phyloP scores from a whole-genome alignment of 2,797 vertebrate species.

The Cyclopterus lumpus region DNA sequence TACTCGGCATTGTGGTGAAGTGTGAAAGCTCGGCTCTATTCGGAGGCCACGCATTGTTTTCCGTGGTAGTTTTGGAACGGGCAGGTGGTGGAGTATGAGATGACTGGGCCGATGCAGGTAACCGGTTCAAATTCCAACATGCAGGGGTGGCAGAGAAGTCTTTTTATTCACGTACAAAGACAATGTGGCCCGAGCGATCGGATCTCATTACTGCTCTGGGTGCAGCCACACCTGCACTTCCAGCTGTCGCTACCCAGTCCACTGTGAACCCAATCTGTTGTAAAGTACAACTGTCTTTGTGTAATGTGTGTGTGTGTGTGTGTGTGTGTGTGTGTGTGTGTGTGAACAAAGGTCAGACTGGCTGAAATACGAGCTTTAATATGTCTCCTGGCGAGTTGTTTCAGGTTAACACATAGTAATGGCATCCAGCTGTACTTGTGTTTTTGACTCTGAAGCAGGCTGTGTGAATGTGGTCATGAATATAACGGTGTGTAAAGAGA shows the following conservation, averaged over 20 bases:
- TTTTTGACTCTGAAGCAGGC: not conserved
- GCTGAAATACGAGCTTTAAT: conserved; percentile 42
- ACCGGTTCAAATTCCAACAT: conserved; percentile 31
- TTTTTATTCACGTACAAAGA: too few species aligned
- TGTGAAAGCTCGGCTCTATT: conserved; percentile 32
- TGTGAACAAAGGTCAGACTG: conserved; percentile 16
- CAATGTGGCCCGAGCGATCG: too few species aligned
- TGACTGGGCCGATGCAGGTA: conserved; percentile 24
- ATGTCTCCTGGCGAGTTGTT: conserved; percentile 5
- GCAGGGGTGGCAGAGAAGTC: not conserved
- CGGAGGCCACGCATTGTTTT: conserved; percentile 33
- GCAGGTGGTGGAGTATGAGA: conserved; percentile 49
- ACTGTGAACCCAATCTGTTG: too few species aligned
- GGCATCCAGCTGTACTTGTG: conserved; percentile 45
- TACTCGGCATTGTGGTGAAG: conserved; percentile 30
- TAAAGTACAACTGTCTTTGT: not conserved
- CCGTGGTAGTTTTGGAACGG: conserved; percentile 15
- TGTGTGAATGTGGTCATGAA: not conserved
- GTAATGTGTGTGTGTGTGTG: too few species aligned
- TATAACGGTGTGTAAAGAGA: not conserved
- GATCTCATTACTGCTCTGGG: too few species aligned
- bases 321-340: too few species aligned
- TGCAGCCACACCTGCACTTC: too few species aligned
- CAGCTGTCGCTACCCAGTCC: not conserved
- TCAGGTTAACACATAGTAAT: conserved; percentile 38